A percentile compares a stretch with the other conserved stretches of the same genome.
Evolutionary conservation across 2,797 vertebrate species (phyloP).

Genomic region (Miopithecus talapoin): DNA sequence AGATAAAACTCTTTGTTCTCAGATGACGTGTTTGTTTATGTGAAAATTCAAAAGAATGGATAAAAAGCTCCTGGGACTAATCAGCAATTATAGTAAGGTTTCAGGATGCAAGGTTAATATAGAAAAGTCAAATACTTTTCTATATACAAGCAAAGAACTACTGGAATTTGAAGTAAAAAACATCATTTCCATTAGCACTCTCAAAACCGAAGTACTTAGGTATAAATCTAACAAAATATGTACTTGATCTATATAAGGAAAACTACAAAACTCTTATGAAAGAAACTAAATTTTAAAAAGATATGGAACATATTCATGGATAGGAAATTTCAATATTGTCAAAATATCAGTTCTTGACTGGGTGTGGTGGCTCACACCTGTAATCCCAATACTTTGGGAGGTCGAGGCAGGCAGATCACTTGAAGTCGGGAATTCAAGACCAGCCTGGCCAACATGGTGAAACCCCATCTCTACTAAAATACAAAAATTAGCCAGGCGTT

Average conservation of each 20-base stretch:
- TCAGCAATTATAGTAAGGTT: background rate
- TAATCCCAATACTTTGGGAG: background rate
- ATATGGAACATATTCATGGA: background rate
- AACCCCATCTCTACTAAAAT: background rate
- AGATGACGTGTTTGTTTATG: background rate
- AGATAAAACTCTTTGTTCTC: background rate
- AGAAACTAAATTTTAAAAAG: background rate
- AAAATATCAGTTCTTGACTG: background rate
- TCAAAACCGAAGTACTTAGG: background rate
- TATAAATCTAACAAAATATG: background rate
- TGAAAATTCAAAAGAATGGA: background rate
- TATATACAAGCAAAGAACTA: background rate
- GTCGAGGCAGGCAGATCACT: accelerated
- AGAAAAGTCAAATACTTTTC: background rate
- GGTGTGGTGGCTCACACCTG: background rate
- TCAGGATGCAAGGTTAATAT: background rate
- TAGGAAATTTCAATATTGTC: background rate
- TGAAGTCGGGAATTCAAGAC: background rate
- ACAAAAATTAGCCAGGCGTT: background rate
- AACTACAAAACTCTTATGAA: background rate
- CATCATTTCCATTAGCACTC: background rate
- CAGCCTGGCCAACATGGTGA: background rate
- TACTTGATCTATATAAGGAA: background rate
- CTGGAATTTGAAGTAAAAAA: background rate
- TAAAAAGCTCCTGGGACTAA: background rate